Percentiles rank a stretch among this genome's conserved stretches.
These are phyloP conservation scores for Dermochelys coriacea DNA, from an alignment of 2,797 vertebrate genomes.

Conservation along the genomic window DNA sequence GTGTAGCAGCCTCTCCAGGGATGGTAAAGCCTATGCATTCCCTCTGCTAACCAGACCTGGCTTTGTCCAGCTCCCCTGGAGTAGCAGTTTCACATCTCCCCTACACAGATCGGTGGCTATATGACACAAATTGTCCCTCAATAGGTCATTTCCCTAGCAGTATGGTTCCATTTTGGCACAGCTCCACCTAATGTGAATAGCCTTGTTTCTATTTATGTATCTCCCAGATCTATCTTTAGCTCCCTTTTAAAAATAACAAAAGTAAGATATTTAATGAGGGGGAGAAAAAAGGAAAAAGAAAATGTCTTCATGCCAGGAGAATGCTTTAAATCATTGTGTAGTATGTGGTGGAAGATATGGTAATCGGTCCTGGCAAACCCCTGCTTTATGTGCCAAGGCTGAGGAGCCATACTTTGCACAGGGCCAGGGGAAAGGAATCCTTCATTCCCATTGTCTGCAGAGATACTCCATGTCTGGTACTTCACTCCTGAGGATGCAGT, in stretches of 20 bases:
- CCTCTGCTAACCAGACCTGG: neutral
- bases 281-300: fast-evolving
- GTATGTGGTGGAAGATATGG: neutral
- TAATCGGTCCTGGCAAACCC: neutral
- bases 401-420: neutral
- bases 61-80: neutral
- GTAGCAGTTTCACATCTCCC: neutral
- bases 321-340: neutral
- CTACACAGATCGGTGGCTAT: neutral
- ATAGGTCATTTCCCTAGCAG: neutral
- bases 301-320: neutral
- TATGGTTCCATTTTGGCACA: neutral
- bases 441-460: neutral
- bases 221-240: neutral
- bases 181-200: neutral
- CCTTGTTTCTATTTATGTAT: neutral
- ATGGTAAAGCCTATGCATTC: neutral
- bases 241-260: neutral
- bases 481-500: neutral
- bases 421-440: neutral
- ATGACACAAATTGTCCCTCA: neutral
- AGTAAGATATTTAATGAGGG: neutral
- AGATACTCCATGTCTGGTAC: neutral
- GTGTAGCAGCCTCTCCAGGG: neutral
- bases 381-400: neutral